Evolutionary conservation across 2,113 vertebrate species (phyloP), one percentile per base, ranked within the genome.

Genomic region (Dipodomys ordii): DNA sequence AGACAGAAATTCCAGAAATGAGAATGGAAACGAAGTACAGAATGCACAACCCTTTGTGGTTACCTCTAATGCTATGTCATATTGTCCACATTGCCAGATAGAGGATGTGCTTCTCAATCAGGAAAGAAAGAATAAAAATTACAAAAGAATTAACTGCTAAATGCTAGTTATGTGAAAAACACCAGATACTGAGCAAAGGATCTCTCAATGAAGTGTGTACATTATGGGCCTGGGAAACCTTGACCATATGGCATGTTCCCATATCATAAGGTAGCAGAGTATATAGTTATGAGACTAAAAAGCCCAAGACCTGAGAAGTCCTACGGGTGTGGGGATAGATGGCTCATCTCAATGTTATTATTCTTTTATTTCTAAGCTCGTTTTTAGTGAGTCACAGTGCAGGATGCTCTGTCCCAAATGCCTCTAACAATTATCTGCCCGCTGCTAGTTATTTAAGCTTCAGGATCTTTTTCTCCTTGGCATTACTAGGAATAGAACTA

Each of bases 101-200:
- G 9, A 7, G 32, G 8, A 25, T 71, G 10, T 79, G n/a, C 3
- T 94, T 60, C 10, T 76, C 28, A 30, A 87, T 76, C 11, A 77
- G 72, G 39, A 89, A 89, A 86, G 6, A 32, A 86, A 92, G 60
- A 94, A 87, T 32, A 88, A 91, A 95, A 62, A 49, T 12, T 49
- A 49, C 9, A 49, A 49, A 49, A 49, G 49, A 49, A 49, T 49
- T 9, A 49, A 49, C 49, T 49, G 49, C 49, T 83, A 22, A 82
- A 49, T 90, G 46, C 3, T 88, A 94, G 44, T 89, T 39, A 80
- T 46, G 20, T 74, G 77, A 94, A 88, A 7, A 53, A 79, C 32
- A 83, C 67, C 65, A 97, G 10, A 64, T 65, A 39, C 46, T 92
- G 83, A 87, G 60, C 53, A 90, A 81, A 92, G 57, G 46, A 65